phyloP scores from a whole-genome alignment of 64 coral and sea anemone species.

The Anthopleura sola region DNA sequence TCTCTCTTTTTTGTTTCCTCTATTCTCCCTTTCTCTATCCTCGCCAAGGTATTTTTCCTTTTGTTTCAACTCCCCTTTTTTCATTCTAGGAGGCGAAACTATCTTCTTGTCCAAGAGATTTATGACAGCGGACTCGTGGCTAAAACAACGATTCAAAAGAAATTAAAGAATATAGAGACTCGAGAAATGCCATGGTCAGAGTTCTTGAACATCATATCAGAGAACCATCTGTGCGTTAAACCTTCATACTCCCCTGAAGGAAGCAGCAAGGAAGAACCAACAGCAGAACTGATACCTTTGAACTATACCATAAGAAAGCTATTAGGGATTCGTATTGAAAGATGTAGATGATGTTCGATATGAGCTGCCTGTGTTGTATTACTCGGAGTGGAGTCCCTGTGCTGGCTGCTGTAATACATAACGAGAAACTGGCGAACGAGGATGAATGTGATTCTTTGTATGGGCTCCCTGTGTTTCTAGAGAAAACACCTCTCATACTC shows the following conservation, averaged over 20 bases:
- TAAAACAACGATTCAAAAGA: conserved; percentile 62
- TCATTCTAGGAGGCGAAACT: conserved; percentile 68
- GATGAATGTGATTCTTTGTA: too few species aligned
- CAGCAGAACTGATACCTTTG: conserved; percentile 70
- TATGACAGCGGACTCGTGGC: conserved; percentile 60
- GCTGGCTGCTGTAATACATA: too few species aligned
- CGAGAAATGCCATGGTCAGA: conserved; percentile 74
- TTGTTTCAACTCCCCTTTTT: background rate
- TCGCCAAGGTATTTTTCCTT: background rate
- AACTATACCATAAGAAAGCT: conserved; percentile 78
- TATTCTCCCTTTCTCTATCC: background rate
- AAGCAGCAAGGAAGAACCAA: conserved; percentile 41
- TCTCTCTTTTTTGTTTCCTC: background rate
- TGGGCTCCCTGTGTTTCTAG: too few species aligned
- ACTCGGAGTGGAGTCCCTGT: too few species aligned
- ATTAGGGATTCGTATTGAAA: conserved; percentile 75
- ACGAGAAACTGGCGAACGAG: too few species aligned
- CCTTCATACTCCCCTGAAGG: conserved; percentile 48
- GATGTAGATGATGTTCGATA: background rate
- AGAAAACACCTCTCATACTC: too few species aligned
- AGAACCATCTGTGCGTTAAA: conserved; percentile 53
- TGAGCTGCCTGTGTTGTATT: background rate
- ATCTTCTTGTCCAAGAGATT: conserved; percentile 78
- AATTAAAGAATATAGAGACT: conserved; percentile 64
- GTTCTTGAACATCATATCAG: conserved; percentile 63